Conservation (phyloP, 2,888 invertebrate species). For the Diplolepis rosae region DNA sequence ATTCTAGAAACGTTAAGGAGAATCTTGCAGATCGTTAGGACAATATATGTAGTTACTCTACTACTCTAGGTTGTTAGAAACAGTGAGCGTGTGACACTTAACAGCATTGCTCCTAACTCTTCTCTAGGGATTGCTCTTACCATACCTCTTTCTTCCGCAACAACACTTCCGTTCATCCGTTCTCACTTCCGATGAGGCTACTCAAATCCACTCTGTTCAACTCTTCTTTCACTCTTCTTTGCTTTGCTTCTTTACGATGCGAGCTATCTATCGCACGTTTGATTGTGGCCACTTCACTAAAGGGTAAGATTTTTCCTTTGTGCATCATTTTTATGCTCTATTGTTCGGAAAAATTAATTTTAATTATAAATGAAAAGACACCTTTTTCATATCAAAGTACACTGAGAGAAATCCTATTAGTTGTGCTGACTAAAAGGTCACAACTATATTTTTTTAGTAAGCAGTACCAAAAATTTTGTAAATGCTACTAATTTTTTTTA, state of each 20-base stretch:
- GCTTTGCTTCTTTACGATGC: background rate
- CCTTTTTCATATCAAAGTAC: no score
- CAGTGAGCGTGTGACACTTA: conserved; percentile 16
- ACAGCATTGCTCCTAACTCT: background rate
- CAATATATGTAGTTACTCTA: conserved; percentile 1
- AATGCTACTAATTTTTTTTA: no score
- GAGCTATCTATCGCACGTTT: background rate
- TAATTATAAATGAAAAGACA: no score
- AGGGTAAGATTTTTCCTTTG: no score
- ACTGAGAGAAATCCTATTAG: no score
- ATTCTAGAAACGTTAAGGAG: conserved; percentile 10
- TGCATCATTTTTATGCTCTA: background rate
- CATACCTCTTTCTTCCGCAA: conserved; percentile 22
- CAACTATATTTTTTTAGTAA: no score
- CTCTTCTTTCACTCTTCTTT: background rate
- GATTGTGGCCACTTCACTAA: background rate
- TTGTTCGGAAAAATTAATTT: no score
- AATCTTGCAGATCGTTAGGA: background rate
- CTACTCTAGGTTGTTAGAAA: background rate
- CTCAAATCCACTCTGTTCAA: conserved; percentile 1
- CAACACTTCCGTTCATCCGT: conserved; percentile 14
- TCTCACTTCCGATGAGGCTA: conserved; percentile 18
- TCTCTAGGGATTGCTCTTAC: conserved; percentile 2
- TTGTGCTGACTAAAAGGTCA: no score
- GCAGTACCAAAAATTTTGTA: no score